Base-by-base conservation (phyloP, 1,140 invertebrate genomes). In the Pissodes strobi region DNA sequence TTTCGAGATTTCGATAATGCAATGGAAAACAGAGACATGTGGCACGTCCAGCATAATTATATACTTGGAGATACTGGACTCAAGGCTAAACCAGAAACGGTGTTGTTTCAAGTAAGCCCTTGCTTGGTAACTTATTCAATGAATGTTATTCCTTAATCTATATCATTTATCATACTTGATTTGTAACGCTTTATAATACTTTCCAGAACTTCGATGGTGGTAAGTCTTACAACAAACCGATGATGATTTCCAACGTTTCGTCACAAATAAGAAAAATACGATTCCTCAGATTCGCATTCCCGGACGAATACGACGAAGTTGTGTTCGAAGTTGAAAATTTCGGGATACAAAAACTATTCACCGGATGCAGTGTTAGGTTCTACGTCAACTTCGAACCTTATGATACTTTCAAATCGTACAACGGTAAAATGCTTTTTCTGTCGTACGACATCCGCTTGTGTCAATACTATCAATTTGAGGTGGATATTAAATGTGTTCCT, bases 281-380 rank as follows among this genome's bases (percentile, higher is more conserved):
- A 27, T 64, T 69, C 19, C 9, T 49, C 15, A 39, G 57, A 18
- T 30, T 61, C 8, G 12, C 10, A 2, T 49, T 55, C 17, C 22
- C 10, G 9, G 37, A 69, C 9, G 22, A 34, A 27, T 69, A 56
- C 19, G 63, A 66, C 46, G 12, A 41, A 9, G 21, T 59, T 5
- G 34, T 51, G 9, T 69, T 70, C 25, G 21, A 60, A 38, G 18
- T 69, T 5, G 52, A 70, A 21, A 53, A 41, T 4, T 21, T 66
- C 2, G 66, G 66, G 12, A 68, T 68, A 12, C 38, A 58, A 17
- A 65, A 61, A 57, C 15, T 70, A 17, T 46, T 25, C 9, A 49
- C 59, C 9, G 69, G 66, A 25, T 57, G 57, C 25, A 13, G 17
- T 22, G 25, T 59, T 5, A 13, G 22, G 3, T 57, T 68, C 17